These are phyloP conservation scores for Prunella himalayana DNA, from an alignment of 2,113 vertebrate species.

Conservation along the genomic window DNA sequence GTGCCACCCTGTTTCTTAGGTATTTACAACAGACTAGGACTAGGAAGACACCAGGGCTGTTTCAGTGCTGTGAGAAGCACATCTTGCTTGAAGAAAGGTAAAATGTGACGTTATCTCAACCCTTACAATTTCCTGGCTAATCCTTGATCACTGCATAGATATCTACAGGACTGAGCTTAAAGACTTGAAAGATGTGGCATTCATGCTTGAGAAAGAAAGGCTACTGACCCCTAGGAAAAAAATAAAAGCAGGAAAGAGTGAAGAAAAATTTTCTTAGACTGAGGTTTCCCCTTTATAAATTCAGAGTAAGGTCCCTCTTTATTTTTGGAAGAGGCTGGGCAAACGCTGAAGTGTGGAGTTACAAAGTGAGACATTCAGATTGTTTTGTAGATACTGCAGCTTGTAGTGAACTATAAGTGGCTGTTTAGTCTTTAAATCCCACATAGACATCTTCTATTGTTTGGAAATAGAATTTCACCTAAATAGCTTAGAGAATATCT, in stretches of 20 bases:
- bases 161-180: neutral
- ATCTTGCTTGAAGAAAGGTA: neutral
- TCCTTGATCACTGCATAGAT: neutral
- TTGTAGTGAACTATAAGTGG: neutral
- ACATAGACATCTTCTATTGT: neutral
- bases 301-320: neutral
- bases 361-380: neutral
- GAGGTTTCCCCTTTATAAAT: neutral
- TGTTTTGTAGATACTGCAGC: neutral
- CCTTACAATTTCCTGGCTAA: neutral
- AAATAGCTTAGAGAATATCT: neutral
- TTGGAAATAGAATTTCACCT: neutral
- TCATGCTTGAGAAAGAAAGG: neutral
- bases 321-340: neutral
- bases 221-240: accelerated
- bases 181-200: neutral
- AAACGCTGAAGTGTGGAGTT: neutral
- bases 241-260: neutral
- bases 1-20: neutral
- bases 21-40: neutral
- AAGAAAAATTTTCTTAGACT: neutral
- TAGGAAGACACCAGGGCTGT: neutral
- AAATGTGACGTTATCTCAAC: neutral
- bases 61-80: neutral
- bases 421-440: neutral